Evolutionary conservation across 2,113 vertebrate genomes (phyloP).

Genomic region (Zootoca vivipara): DNA sequence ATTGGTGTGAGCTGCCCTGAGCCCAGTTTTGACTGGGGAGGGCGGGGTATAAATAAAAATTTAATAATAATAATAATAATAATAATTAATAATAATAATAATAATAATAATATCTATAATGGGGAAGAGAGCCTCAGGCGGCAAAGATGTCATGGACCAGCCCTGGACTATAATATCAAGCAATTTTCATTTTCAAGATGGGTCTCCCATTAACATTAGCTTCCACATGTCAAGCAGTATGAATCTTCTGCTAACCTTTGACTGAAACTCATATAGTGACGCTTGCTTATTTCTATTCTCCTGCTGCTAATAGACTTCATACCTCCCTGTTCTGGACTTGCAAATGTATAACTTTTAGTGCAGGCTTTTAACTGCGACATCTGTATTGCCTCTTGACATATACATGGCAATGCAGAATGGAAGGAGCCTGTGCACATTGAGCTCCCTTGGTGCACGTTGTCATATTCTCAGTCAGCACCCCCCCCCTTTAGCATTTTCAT

Average conservation of each 20-base stretch:
- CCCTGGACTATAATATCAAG: neutral
- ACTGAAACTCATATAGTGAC: constrained; percentile 29
- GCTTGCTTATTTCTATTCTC: constrained; percentile 39
- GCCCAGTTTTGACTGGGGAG: too few relatives aligned
- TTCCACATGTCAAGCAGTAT: neutral
- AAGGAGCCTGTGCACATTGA: constrained; percentile 34
- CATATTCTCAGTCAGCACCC: constrained; percentile 63
- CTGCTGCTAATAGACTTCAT: constrained; percentile 29
- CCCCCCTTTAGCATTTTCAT: constrained; percentile 69
- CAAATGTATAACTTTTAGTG: constrained; percentile 61
- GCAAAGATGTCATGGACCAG: too few relatives aligned
- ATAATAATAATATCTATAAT: too few relatives aligned
- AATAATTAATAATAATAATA: too few relatives aligned
- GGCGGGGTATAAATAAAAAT: too few relatives aligned
- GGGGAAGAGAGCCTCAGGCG: too few relatives aligned
- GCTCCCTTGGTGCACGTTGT: constrained; percentile 49
- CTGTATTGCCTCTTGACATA: constrained; percentile 47
- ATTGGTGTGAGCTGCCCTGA: too few relatives aligned
- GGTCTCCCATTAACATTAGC: neutral
- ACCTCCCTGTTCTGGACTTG: constrained; percentile 51
- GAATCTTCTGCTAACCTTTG: neutral
- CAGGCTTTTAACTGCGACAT: constrained; percentile 42
- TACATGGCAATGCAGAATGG: constrained; percentile 47
- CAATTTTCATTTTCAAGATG: neutral
- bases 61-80: too few relatives aligned